Conservation (phyloP, 2,888 invertebrate genomes). For the Melanostoma scalare region DNA sequence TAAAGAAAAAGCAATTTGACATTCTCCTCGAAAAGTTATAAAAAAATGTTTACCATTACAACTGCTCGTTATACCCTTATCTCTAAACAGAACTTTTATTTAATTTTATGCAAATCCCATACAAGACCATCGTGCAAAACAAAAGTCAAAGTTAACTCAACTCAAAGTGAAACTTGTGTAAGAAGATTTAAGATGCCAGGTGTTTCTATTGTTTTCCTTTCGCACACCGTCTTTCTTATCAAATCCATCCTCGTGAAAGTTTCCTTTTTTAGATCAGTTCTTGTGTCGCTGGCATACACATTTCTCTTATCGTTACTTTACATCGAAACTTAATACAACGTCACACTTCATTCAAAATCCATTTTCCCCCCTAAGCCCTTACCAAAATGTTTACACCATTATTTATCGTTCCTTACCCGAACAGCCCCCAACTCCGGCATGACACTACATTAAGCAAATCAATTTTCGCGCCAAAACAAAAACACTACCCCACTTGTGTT, state of each 20-base stretch:
- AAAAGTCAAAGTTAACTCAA: not conserved
- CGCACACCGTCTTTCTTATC: constrained; percentile 7
- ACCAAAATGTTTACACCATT: not conserved
- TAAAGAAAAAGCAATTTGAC: no score
- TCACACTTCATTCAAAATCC: constrained; percentile 5
- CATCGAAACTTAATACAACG: constrained; percentile 30
- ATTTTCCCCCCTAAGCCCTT: not conserved
- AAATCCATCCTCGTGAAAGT: constrained; percentile 7
- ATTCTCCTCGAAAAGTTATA: no score
- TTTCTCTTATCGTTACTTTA: not conserved
- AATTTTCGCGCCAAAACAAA: constrained; percentile 2
- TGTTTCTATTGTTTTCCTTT: constrained; percentile 23
- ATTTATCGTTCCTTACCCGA: not conserved
- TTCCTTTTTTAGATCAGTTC: constrained; percentile 6
- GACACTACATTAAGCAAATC: not conserved
- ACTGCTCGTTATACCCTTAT: no score
- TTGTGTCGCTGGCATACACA: not conserved
- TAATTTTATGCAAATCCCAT: constrained; percentile 5
- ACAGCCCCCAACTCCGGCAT: not conserved
- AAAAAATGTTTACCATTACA: no score
- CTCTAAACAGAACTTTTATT: no score
- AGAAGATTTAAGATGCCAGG: constrained; percentile 7
- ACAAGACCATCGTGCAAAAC: no score
- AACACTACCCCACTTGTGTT: not conserved
- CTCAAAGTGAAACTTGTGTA: not conserved